Evolutionary conservation across 2,797 vertebrate genomes (phyloP), one percentile per base, ranked within the genome.

Genomic region (Myoxocephalus aenaeus): DNA sequence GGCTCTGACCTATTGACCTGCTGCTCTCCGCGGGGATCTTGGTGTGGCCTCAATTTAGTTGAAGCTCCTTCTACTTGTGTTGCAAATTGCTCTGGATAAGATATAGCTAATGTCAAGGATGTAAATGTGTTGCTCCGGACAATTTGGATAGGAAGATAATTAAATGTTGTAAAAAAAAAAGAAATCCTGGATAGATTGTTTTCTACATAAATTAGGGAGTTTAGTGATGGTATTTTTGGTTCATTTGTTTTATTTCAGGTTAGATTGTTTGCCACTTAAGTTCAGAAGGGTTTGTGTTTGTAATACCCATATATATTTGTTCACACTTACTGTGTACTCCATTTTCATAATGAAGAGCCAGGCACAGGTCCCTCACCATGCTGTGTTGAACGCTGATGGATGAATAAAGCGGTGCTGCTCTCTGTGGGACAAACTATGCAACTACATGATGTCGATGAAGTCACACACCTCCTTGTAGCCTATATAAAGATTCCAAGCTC

Each of bases 351-450:
- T 14, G 12, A n/a, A 44, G 6, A 65, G 9, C 6, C 34, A 73
- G 7, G 29, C 42, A 72, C 15, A 4, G 8, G 8, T 51, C 1
- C 12, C 25, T 57, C 15, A 46, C 18, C 34, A 13, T 10, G 6
- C 15, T 20, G 22, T 53, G 14, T 15, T 17, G 73, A 67, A 53
- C 34, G 25, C 11, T n/a, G 14, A 62, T 1, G 53, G 17, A 40
- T 68, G 7, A 32, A 57, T 70, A 32, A 14, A 70, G n/a, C 50
- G 65, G 25, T 87, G 89, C 89, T 92, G 74, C 87, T 42, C 82
- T 87, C 91, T 92, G 73, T 56, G 14, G 91, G 88, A 70, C 11
- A 71, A 82, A 56, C 8, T 13, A 6, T 57, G 65, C 12, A 73
- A 75, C 12, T 75, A 73, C 85, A 89, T 42, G 27, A 2, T 61